A percentile compares a stretch with the other conserved stretches of the same genome.
These are phyloP conservation scores for Botia almorhae DNA, from an alignment of 2,797 vertebrate species.

Conservation along the genomic window DNA sequence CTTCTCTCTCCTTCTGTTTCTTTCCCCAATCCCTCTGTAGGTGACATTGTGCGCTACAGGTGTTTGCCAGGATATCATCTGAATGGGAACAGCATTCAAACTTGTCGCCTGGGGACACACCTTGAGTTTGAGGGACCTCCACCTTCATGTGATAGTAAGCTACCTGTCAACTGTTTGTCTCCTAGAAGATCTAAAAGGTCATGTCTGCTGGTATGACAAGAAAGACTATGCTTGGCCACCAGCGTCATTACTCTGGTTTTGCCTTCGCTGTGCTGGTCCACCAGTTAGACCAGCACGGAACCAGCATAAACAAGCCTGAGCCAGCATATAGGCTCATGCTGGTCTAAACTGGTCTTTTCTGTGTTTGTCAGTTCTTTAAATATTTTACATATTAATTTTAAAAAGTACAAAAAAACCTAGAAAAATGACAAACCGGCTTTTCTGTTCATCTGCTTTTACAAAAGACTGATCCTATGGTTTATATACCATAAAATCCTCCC, in stretches of 20 bases:
- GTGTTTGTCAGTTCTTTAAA: background rate
- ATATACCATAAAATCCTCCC: conserved; percentile 24
- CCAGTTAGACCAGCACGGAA: background rate
- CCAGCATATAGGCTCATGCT: background rate
- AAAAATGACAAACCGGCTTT: too few species aligned
- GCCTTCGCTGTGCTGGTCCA: background rate
- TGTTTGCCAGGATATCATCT: conserved; percentile 93
- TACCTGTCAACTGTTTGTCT: background rate
- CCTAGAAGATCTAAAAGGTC: background rate
- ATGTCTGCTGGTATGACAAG: background rate
- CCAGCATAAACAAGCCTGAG: background rate
- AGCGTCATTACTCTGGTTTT: background rate
- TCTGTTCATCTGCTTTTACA: background rate
- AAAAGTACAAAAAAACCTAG: too few species aligned
- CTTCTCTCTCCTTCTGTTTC: background rate
- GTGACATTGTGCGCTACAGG: conserved; percentile 92
- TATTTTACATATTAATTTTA: background rate
- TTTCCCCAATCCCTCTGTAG: conserved; percentile 68
- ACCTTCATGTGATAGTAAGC: conserved; percentile 93
- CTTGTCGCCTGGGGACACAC: conserved; percentile 89
- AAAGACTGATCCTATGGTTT: conserved; percentile 21
- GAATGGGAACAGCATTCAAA: conserved; percentile 89
- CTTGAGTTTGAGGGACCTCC: conserved; percentile 95
- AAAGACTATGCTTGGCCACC: background rate
- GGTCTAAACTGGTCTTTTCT: background rate